A percentile compares a stretch with the other conserved stretches of the same genome.
Evolutionary conservation across 1,140 invertebrate genomes (phyloP).

Genomic region (Lasioglossum baleicum): DNA sequence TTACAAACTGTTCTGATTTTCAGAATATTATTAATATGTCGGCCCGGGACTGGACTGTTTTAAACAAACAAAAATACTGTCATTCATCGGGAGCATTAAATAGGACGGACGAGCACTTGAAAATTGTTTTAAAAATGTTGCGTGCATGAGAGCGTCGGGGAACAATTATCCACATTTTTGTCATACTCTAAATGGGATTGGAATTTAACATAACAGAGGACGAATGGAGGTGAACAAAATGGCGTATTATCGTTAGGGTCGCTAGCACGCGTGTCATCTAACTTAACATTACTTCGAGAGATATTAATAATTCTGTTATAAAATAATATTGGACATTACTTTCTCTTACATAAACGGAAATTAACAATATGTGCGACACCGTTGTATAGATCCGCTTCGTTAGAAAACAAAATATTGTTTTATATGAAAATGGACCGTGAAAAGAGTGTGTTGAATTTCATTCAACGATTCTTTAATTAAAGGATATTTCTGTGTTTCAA

Average conservation of each 20-base stretch:
- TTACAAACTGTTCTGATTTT: not conserved
- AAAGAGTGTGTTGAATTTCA: not conserved
- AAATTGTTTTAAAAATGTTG: not conserved
- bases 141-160: not conserved
- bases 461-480: not conserved
- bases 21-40: not conserved
- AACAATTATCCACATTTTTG: not conserved
- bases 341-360: not conserved
- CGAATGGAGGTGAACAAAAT: not conserved
- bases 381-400: not conserved
- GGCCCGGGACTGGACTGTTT: not conserved
- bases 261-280: not conserved
- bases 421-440: not conserved
- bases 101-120: not conserved
- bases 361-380: not conserved
- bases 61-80: not conserved
- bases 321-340: not conserved
- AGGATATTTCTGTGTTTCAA: constrained; percentile 15
- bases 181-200: not conserved
- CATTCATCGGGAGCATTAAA: not conserved
- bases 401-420: constrained; percentile 21
- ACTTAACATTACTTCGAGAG: not conserved
- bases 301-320: not conserved
- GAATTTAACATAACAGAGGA: not conserved
- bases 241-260: not conserved